These are phyloP conservation scores for Drosophila anceps DNA, from an alignment of 2,888 invertebrate genomes.

Conservation along the genomic window DNA sequence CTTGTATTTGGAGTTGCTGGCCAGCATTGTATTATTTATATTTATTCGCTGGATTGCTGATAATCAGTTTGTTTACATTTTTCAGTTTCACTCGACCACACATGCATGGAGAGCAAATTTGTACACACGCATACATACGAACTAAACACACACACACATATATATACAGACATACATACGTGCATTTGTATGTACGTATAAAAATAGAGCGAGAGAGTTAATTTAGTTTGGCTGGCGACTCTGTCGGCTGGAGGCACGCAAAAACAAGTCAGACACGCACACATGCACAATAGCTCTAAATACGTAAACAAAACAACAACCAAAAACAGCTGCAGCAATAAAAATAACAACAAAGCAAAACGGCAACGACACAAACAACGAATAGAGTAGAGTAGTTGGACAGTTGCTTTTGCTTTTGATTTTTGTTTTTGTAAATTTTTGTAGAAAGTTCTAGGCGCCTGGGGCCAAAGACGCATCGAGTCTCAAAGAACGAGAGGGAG, in stretches of 20 bases:
- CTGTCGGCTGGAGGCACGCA: slow-evolving; percentile 77
- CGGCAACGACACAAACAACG: slow-evolving; percentile 51
- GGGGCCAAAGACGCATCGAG: slow-evolving; percentile 10
- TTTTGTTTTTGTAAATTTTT: slow-evolving; percentile 28
- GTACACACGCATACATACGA: slow-evolving; percentile 15
- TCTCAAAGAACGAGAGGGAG: slow-evolving; percentile 21
- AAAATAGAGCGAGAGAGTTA: slow-evolving; percentile 30
- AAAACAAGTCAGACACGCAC: slow-evolving; percentile 70
- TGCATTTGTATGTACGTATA: neutral
- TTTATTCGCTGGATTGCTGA: slow-evolving; percentile 84
- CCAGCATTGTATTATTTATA: slow-evolving; percentile 49
- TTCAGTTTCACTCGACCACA: slow-evolving; percentile 74
- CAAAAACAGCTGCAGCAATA: slow-evolving; percentile 73
- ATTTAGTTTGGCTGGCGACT: slow-evolving; percentile 35
- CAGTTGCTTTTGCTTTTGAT: slow-evolving; percentile 52
- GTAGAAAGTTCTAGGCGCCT: slow-evolving; percentile 75
- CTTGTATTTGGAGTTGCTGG: slow-evolving; percentile 37
- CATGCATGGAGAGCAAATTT: slow-evolving; percentile 26
- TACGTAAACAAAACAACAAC: slow-evolving; percentile 65
- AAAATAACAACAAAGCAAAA: slow-evolving; percentile 60
- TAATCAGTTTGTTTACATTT: slow-evolving; percentile 85
- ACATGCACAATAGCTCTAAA: slow-evolving; percentile 49
- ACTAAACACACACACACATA: slow-evolving; percentile 17
- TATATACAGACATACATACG: neutral
- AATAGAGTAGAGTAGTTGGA: slow-evolving; percentile 31